phyloP scores from a whole-genome alignment of 2,888 invertebrate genomes.

The Himalopsyche japonica region DNA sequence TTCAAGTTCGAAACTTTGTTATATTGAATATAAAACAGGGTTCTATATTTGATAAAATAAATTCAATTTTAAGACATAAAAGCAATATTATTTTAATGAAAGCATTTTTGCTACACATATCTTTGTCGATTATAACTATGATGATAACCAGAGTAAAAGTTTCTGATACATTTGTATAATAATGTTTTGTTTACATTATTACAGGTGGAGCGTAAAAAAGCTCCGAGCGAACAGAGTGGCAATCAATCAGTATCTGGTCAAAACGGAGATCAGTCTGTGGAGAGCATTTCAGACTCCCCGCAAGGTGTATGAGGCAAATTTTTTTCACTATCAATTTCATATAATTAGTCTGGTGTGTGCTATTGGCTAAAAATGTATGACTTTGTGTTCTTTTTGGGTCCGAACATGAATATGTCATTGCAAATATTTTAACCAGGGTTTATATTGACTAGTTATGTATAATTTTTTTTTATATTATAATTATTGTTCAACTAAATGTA shows the following conservation, averaged over 20 bases:
- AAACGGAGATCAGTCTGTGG: constrained; percentile 39
- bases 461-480: background rate
- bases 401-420: constrained; percentile 13
- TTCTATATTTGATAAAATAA: background rate
- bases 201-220: constrained; percentile 38
- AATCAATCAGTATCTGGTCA: constrained; percentile 35
- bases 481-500: background rate
- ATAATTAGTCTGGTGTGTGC: constrained; percentile 13
- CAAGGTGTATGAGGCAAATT: constrained; percentile 30
- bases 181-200: constrained; percentile 2
- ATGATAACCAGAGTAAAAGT: background rate
- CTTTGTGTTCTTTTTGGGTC: constrained; percentile 13
- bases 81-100: no score
- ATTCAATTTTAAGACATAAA: no score
- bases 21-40: background rate
- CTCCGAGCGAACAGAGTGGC: constrained; percentile 34
- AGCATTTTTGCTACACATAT: no score
- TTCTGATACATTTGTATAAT: no score
- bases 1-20: background rate
- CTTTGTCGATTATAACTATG: no score
- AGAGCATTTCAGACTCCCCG: constrained; percentile 35
- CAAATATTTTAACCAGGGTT: constrained; percentile 35
- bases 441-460: constrained; percentile 25
- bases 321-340: background rate
- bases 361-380: constrained; percentile 9